phyloP scores from a whole-genome alignment of 2,113 vertebrate species.

The Corythaeola cristata region DNA sequence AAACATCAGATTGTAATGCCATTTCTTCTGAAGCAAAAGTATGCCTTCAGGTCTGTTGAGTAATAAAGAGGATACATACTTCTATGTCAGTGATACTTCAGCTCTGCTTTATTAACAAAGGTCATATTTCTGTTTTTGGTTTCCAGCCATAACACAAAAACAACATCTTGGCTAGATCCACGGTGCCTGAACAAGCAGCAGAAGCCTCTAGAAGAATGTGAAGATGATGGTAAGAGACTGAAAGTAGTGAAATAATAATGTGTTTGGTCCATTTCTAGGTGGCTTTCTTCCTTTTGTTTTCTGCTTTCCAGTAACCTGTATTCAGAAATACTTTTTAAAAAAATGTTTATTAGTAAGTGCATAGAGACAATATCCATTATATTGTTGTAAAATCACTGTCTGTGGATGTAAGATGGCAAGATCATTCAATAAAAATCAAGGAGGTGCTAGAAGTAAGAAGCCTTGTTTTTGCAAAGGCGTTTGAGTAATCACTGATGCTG shows the following conservation, averaged over 20 bases:
- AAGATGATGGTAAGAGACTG: conserved; percentile 91
- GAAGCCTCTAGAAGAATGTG: conserved; percentile 99
- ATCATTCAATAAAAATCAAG: neutral
- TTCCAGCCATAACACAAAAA: conserved; percentile 98
- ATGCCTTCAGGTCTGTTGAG: conserved; percentile 3
- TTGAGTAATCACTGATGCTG: neutral
- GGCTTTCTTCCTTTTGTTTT: neutral
- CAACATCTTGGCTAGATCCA: conserved; percentile 99
- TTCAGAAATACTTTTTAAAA: neutral
- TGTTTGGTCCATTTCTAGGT: neutral
- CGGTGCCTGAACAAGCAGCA: conserved; percentile 98
- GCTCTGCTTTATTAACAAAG: conserved; percentile 37
- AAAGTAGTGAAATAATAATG: neutral
- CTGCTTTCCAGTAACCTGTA: neutral
- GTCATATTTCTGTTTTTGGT: conserved; percentile 63
- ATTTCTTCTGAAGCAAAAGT: neutral
- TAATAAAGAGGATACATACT: neutral
- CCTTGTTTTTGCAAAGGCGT: neutral
- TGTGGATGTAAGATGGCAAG: neutral
- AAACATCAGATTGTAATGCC: neutral
- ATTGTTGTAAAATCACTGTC: neutral
- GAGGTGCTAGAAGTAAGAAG: neutral
- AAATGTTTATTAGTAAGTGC: neutral
- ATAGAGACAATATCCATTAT: neutral
- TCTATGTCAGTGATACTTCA: neutral